Evolutionary conservation across 2,113 vertebrate genomes (phyloP).

Genomic region (Nettapus auritus): DNA sequence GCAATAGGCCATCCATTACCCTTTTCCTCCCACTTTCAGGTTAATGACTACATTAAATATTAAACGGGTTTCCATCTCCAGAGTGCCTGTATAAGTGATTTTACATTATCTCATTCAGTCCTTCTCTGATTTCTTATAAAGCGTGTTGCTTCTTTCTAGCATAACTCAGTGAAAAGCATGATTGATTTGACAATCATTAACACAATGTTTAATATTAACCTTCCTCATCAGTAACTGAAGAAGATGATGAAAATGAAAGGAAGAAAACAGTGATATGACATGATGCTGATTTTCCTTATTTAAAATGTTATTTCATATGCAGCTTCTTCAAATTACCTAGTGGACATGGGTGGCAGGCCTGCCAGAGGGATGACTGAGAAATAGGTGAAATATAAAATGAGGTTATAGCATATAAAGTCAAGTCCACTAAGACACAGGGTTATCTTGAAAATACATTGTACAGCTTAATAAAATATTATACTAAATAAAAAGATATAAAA

Average conservation of each 20-base stretch:
- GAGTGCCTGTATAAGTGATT: conserved; percentile 77
- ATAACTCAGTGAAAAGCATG: conserved; percentile 75
- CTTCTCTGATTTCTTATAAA: conserved; percentile 79
- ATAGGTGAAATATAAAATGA: background rate
- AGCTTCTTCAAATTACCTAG: background rate
- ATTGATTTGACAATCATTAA: conserved; percentile 80
- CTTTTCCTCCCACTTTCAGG: conserved; percentile 69
- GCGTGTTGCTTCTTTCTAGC: conserved; percentile 74
- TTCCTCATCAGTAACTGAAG: conserved; percentile 53
- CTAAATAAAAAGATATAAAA: background rate
- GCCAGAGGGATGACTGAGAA: background rate
- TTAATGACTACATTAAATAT: conserved; percentile 86
- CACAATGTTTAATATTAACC: conserved; percentile 74
- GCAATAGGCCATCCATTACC: conserved; percentile 75
- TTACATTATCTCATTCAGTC: conserved; percentile 79
- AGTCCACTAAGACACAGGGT: background rate
- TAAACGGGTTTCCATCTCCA: conserved; percentile 74
- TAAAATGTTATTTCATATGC: background rate
- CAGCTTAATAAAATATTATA: background rate
- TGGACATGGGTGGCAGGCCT: background rate
- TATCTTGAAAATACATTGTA: background rate
- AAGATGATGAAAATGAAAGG: background rate
- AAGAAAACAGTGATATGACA: background rate
- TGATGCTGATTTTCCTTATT: background rate
- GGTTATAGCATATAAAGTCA: background rate